Percentiles rank a stretch among this genome's conserved stretches.
Conservation (phyloP, 2,888 invertebrate genomes). For the Brachyptera putata region DNA sequence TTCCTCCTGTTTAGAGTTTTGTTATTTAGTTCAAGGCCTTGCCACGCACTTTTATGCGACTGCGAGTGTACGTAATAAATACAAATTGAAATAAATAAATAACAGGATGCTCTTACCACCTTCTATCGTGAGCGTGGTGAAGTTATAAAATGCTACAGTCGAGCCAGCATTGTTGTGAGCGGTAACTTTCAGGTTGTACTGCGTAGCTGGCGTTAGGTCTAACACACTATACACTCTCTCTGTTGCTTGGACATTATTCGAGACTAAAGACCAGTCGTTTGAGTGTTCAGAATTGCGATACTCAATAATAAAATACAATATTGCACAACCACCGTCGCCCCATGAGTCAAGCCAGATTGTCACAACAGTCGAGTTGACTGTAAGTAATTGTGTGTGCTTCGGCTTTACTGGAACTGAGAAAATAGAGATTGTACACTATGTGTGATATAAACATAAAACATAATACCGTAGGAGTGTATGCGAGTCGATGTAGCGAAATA, state of each 20-base stretch:
- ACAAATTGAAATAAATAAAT: neutral
- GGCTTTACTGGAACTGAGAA: constrained; percentile 69
- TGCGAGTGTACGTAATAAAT: too few relatives aligned
- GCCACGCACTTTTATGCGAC: too few relatives aligned
- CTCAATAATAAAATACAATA: constrained; percentile 79
- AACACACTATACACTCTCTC: constrained; percentile 77
- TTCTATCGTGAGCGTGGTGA: constrained; percentile 72
- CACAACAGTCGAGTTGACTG: constrained; percentile 80
- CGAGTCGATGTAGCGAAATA: too few relatives aligned
- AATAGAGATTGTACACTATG: too few relatives aligned
- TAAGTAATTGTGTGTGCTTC: constrained; percentile 74
- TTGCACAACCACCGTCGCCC: constrained; percentile 86
- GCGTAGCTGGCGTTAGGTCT: constrained; percentile 70
- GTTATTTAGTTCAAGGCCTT: too few relatives aligned
- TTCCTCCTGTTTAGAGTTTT: too few relatives aligned
- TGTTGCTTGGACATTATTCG: constrained; percentile 75
- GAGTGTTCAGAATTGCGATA: constrained; percentile 62
- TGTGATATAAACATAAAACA: too few relatives aligned
- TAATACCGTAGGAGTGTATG: too few relatives aligned
- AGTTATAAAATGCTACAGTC: constrained; percentile 76
- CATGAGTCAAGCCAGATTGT: constrained; percentile 83
- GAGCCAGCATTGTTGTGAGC: constrained; percentile 86
- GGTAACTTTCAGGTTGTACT: constrained; percentile 68
- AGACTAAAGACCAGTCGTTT: constrained; percentile 66
- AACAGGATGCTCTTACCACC: constrained; percentile 55